A percentile compares a stretch with the other conserved stretches of the same genome.
Conservation (phyloP, 23 tunicate genomes). For the Diplosoma virens region DNA sequence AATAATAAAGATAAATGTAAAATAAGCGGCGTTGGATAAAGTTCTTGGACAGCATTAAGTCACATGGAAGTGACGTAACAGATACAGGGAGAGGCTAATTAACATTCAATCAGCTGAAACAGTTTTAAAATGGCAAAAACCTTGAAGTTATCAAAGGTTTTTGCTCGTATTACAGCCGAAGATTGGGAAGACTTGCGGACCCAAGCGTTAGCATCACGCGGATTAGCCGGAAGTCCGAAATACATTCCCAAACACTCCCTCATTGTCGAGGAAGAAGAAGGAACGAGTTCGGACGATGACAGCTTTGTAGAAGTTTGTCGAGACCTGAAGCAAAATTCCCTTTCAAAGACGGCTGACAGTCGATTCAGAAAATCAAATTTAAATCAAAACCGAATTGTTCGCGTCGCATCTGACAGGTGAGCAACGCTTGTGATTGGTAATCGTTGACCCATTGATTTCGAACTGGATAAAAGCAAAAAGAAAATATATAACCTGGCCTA, state of each 20-base stretch:
- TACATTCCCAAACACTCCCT: slow-evolving; percentile 19
- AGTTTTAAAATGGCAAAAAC: neutral
- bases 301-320: neutral
- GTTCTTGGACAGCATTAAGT: too few relatives aligned
- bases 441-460: too few relatives aligned
- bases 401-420: too few relatives aligned
- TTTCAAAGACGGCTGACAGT: neutral
- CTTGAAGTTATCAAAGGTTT: neutral
- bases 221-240: slow-evolving; percentile 20
- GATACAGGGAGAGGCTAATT: too few relatives aligned
- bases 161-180: neutral
- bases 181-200: slow-evolving; percentile 26
- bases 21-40: too few relatives aligned
- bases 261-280: neutral
- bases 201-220: slow-evolving; percentile 15
- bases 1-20: too few relatives aligned
- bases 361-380: neutral
- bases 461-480: too few relatives aligned
- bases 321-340: neutral
- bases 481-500: too few relatives aligned
- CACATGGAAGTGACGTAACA: too few relatives aligned
- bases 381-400: neutral
- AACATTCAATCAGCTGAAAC: too few relatives aligned
- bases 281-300: neutral
- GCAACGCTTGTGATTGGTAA: too few relatives aligned